Evolutionary conservation across 2,797 vertebrate species (phyloP).

Genomic region (Tenualosa thibaudeaui): DNA sequence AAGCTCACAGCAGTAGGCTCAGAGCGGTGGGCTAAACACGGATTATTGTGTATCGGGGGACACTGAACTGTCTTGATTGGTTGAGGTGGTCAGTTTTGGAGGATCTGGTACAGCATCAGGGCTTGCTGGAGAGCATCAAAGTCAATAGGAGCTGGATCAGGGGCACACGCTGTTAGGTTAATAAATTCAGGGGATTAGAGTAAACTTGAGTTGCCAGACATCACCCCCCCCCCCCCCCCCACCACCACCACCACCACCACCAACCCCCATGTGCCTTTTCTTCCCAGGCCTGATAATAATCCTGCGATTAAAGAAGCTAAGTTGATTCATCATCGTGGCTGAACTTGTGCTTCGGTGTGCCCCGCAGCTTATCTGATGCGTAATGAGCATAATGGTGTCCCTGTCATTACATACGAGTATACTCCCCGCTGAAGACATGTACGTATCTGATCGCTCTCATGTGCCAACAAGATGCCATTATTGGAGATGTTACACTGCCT

Average conservation of each 20-base stretch:
- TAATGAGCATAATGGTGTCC: neutral
- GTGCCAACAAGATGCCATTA: neutral
- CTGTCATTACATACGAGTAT: slow-evolving; percentile 5
- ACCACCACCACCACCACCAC: too few species aligned
- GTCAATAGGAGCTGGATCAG: neutral
- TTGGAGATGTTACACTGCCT: neutral
- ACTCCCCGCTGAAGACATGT: neutral
- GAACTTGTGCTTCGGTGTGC: slow-evolving; percentile 6
- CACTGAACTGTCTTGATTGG: neutral
- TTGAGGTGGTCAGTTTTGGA: neutral
- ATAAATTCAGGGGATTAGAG: slow-evolving; percentile 17
- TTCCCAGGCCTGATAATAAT: slow-evolving; percentile 12
- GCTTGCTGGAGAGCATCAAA: neutral
- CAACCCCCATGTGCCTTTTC: neutral
- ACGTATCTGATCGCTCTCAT: neutral
- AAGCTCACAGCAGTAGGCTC: neutral
- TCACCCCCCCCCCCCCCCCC: too few species aligned
- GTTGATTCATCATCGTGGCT: slow-evolving; percentile 15
- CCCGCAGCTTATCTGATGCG: neutral
- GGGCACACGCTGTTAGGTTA: neutral
- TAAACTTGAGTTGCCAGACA: neutral
- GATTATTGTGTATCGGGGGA: neutral
- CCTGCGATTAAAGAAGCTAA: neutral
- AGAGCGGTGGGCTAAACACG: neutral
- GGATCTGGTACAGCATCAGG: neutral